These are phyloP conservation scores for Apoderus coryli DNA, from an alignment of 2,888 invertebrate genomes.

Conservation along the genomic window DNA sequence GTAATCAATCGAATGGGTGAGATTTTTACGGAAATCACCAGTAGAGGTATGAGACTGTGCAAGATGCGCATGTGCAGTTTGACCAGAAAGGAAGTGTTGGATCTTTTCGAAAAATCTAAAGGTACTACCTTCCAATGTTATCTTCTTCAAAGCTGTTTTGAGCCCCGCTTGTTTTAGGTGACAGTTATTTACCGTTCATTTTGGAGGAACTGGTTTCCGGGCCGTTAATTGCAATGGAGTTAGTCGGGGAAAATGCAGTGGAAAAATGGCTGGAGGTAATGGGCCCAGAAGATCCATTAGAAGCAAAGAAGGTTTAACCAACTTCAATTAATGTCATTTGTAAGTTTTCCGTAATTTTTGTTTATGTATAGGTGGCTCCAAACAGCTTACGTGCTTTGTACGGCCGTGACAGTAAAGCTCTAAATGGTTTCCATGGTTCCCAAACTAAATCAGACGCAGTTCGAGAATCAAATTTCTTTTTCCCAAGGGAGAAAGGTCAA, in stretches of 20 bases:
- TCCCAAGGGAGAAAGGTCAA: conserved; percentile 30
- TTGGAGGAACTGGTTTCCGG: conserved; percentile 52
- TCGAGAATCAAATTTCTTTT: conserved; percentile 42
- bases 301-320: conserved; percentile 43
- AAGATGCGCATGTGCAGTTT: conserved; percentile 55
- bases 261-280: conserved; percentile 41
- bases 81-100: conserved; percentile 38
- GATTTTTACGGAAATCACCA: conserved; percentile 52
- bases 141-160: too few relatives aligned
- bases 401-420: conserved; percentile 49
- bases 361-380: conserved; percentile 35
- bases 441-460: conserved; percentile 41
- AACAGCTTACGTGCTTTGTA: conserved; percentile 48
- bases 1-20: conserved; percentile 49
- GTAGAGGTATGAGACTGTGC: conserved; percentile 36
- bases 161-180: too few relatives aligned
- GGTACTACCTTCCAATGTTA: too few relatives aligned
- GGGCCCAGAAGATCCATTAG: conserved; percentile 46
- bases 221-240: conserved; percentile 53
- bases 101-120: conserved; percentile 28
- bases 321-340: too few relatives aligned
- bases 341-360: too few relatives aligned
- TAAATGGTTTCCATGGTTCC: conserved; percentile 58
- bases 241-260: conserved; percentile 58
- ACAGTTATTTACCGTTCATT: conserved; percentile 47